phyloP scores from a whole-genome alignment of 2,113 vertebrate species.

The Pituophis catenifer region DNA sequence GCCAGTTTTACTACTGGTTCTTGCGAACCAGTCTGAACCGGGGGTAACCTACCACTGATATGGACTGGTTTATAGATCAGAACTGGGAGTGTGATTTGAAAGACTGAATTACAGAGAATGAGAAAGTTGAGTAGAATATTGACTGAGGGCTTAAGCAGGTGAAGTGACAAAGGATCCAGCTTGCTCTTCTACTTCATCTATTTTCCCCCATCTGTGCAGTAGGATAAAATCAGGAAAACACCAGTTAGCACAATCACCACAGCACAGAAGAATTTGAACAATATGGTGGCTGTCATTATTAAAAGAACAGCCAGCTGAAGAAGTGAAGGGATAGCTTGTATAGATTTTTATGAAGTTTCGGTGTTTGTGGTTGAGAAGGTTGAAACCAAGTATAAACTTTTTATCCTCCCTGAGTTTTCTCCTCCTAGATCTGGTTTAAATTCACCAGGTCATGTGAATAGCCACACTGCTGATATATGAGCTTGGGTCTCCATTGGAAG shows the following conservation, averaged over 20 bases:
- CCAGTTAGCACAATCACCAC: background rate
- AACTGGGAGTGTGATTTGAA: background rate
- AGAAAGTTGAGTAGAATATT: background rate
- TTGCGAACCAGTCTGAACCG: too few species aligned
- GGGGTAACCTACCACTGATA: too few species aligned
- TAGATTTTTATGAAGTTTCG: background rate
- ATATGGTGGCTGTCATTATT: background rate
- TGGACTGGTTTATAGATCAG: background rate
- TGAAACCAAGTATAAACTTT: background rate
- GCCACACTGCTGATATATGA: background rate
- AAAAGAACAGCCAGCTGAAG: background rate
- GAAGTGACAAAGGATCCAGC: background rate
- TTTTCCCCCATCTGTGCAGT: background rate
- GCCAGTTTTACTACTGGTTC: too few species aligned
- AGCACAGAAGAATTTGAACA: background rate
- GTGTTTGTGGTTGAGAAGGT: background rate
- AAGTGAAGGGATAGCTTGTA: background rate
- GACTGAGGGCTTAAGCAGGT: background rate
- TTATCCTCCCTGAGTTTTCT: background rate
- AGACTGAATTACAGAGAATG: background rate
- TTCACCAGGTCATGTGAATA: background rate
- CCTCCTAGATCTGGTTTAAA: background rate
- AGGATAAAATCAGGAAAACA: background rate
- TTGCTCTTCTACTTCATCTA: background rate
- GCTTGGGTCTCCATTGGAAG: background rate